Conservation (phyloP, 2,888 invertebrate species). For the Ptilodon capucinus region DNA sequence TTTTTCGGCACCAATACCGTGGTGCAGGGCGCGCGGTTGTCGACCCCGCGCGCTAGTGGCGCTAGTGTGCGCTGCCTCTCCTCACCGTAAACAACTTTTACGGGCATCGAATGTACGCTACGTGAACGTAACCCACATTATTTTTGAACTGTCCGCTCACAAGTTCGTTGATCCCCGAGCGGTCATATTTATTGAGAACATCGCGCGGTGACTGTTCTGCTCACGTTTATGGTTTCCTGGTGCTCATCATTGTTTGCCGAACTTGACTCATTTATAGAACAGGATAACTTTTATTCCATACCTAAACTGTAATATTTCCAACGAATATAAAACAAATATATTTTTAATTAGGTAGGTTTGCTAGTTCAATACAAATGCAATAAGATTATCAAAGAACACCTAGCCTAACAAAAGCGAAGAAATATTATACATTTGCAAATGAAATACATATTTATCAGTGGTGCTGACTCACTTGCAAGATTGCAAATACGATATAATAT, state of each 20-base stretch:
- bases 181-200: conserved; percentile 76
- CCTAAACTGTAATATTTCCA: background rate
- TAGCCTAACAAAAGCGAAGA: too few relatives aligned
- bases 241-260: conserved; percentile 46
- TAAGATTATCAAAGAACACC: too few relatives aligned
- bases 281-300: background rate
- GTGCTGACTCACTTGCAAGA: background rate
- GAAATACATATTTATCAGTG: background rate
- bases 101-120: conserved; percentile 79
- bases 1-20: conserved; percentile 75
- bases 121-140: conserved; percentile 82
- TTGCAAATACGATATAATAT: too few relatives aligned
- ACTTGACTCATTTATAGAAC: conserved; percentile 40
- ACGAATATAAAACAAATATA: background rate
- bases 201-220: conserved; percentile 57
- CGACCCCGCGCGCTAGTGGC: conserved; percentile 62
- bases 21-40: conserved; percentile 65
- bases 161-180: conserved; percentile 74
- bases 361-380: too few relatives aligned
- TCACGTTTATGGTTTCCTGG: conserved; percentile 68
- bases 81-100: conserved; percentile 78
- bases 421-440: too few relatives aligned
- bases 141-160: conserved; percentile 80
- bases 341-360: too few relatives aligned
- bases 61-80: conserved; percentile 47